phyloP scores from a whole-genome alignment of 2,888 invertebrate genomes.

The Octonoba sinensis region DNA sequence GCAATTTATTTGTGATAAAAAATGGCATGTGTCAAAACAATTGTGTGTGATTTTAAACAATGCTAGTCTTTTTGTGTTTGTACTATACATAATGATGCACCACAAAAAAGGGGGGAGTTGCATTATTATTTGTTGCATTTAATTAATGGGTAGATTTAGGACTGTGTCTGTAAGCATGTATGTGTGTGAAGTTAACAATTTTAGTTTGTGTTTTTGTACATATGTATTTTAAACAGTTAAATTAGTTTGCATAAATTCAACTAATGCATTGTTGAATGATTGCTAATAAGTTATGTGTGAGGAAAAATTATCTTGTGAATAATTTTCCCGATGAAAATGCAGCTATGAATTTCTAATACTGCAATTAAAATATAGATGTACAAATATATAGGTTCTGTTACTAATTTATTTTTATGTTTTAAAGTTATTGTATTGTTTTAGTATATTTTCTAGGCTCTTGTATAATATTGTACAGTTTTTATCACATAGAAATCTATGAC shows the following conservation, averaged over 20 bases:
- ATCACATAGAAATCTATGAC: no score
- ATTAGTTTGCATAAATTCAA: no score
- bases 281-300: no score
- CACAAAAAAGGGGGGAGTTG: background rate
- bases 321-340: no score
- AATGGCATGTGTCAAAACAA: conserved; percentile 49
- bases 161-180: background rate
- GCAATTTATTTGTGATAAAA: conserved; percentile 55
- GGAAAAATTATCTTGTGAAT: no score
- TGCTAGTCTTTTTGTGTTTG: conserved; percentile 47
- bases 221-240: no score
- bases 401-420: conserved; percentile 59
- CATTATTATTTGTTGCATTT: conserved; percentile 7
- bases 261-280: no score
- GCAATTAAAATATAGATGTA: conserved; percentile 16
- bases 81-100: background rate
- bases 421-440: conserved; percentile 22
- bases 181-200: conserved; percentile 18
- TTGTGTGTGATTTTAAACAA: conserved; percentile 59
- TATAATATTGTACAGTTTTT: conserved; percentile 57
- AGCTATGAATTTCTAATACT: no score
- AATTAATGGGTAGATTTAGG: background rate
- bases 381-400: conserved; percentile 43
- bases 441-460: conserved; percentile 10
- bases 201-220: background rate